phyloP scores from a whole-genome alignment of 2,113 vertebrate species.

The Ophiodon elongatus region DNA sequence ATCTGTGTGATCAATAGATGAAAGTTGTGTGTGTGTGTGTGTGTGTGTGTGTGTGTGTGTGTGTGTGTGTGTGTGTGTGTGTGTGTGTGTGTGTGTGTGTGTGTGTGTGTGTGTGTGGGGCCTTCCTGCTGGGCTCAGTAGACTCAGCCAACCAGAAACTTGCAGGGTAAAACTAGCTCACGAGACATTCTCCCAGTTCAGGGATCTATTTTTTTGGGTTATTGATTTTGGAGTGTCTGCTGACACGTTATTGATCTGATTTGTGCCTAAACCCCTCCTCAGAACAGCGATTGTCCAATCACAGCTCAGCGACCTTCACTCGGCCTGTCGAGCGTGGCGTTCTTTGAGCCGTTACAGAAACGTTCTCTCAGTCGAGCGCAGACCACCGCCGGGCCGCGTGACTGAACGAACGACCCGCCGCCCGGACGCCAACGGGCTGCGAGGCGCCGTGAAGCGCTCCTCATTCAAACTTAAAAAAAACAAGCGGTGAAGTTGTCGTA shows the following conservation, averaged over 20 bases:
- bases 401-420: no score
- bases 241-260: conserved; percentile 9
- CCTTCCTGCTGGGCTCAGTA: conserved; percentile 37
- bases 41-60: conserved; percentile 13
- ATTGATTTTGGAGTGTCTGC: conserved; percentile 26
- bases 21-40: background rate
- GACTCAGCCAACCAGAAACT: conserved; percentile 43
- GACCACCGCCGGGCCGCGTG: no score
- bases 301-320: no score
- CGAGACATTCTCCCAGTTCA: conserved; percentile 6
- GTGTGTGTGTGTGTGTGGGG: no score
- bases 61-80: background rate
- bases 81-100: background rate
- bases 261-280: conserved; percentile 1
- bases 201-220: conserved; percentile 5
- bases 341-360: no score
- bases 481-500: no score
- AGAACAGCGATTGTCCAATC: background rate
- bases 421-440: no score
- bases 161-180: background rate
- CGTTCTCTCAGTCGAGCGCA: no score
- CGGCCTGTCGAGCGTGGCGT: no score
- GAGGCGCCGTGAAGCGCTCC: no score
- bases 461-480: no score
- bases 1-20: conserved; percentile 51